Conservation (phyloP, 2,113 vertebrate species). For the Lampris megalopsis region DNA sequence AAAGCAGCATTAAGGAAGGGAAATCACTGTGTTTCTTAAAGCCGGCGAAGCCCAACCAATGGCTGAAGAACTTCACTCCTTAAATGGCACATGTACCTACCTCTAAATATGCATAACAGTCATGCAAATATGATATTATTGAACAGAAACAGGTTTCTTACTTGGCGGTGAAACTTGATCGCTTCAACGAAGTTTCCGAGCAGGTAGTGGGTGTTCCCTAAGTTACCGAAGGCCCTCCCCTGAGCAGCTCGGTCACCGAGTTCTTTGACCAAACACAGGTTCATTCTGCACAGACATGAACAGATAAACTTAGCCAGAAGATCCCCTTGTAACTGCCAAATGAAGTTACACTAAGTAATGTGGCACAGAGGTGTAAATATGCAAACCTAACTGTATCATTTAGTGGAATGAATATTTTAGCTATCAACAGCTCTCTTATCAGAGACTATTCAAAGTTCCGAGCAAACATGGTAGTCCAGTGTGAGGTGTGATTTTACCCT, state of each 20-base stretch:
- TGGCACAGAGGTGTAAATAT: not conserved
- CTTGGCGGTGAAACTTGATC: slow-evolving; percentile 95
- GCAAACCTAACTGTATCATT: not conserved
- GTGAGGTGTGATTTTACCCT: too few species aligned
- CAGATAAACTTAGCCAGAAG: not conserved
- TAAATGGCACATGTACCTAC: too few species aligned
- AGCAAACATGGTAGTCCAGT: too few species aligned
- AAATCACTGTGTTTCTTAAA: too few species aligned
- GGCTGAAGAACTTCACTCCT: too few species aligned
- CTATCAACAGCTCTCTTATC: too few species aligned
- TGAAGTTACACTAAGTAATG: too few species aligned
- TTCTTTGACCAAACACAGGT: slow-evolving; percentile 94
- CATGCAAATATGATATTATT: not conserved
- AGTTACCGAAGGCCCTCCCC: slow-evolving; percentile 94
- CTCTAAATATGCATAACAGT: too few species aligned
- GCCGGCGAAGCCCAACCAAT: too few species aligned
- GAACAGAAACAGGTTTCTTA: slow-evolving; percentile 61
- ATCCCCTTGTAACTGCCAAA: not conserved
- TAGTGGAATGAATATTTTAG: too few species aligned
- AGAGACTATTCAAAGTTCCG: too few species aligned
- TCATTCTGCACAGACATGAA: slow-evolving; percentile 84
- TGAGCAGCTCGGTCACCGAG: slow-evolving; percentile 94
- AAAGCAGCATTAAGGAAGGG: not conserved
- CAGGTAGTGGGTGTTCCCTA: slow-evolving; percentile 96
- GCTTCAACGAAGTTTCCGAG: slow-evolving; percentile 95